A percentile compares a stretch with the other conserved stretches of the same genome.
Conservation (phyloP, 2,797 vertebrate species). For the Leuciscus waleckii region DNA sequence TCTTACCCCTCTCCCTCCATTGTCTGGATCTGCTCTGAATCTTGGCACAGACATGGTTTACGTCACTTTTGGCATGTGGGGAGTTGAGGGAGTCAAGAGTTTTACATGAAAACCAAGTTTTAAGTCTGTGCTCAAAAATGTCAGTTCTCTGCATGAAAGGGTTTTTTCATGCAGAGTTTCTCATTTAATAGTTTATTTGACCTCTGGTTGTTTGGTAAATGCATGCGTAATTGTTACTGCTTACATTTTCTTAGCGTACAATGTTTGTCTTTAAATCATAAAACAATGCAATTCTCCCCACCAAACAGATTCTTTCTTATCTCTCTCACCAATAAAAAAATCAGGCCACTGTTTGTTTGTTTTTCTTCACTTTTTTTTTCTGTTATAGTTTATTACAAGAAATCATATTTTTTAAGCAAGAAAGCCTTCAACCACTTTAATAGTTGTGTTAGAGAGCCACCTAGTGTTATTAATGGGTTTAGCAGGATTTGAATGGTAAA, state of each 20-base stretch:
- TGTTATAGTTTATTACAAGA: constrained; percentile 9
- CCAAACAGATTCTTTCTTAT: not conserved
- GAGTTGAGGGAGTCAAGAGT: constrained; percentile 38
- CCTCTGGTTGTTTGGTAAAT: not conserved
- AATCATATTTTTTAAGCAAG: not conserved
- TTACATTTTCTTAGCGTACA: not conserved
- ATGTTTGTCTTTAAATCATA: not conserved
- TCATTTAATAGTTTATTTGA: not conserved
- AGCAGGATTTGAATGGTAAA: not conserved
- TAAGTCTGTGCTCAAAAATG: not conserved
- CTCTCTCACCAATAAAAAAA: not conserved
- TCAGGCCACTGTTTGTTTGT: not conserved
- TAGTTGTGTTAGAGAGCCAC: constrained; percentile 46
- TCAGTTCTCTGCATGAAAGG: not conserved
- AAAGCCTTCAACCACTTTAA: not conserved
- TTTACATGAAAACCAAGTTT: constrained; percentile 26
- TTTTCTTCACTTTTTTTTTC: not conserved
- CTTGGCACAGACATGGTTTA: constrained; percentile 52
- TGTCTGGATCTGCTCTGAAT: constrained; percentile 57
- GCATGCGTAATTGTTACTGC: not conserved
- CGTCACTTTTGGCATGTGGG: constrained; percentile 56
- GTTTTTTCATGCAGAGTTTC: too few relatives aligned
- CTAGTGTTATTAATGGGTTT: constrained; percentile 32
- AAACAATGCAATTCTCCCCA: constrained; percentile 2
- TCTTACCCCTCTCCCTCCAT: constrained; percentile 27